phyloP scores from a whole-genome alignment of 1,140 invertebrate species.

The Ceratina australensis region DNA sequence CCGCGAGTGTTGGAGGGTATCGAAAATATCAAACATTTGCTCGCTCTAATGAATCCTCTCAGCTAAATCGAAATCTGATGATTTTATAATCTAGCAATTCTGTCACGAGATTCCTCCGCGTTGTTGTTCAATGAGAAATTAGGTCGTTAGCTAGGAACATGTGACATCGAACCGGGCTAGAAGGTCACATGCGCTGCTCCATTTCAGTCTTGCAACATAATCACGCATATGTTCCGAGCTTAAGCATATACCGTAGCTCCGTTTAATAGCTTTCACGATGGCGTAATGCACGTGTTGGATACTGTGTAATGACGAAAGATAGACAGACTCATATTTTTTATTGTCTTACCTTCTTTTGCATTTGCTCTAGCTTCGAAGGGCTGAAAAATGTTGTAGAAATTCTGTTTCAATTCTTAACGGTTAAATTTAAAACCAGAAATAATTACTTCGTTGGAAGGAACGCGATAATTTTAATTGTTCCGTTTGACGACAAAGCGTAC shows the following conservation, averaged over 20 bases:
- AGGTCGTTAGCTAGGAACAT: conserved; percentile 14
- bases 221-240: conserved; percentile 24
- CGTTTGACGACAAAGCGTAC: neutral
- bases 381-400: neutral
- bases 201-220: conserved; percentile 38
- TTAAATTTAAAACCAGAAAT: no score
- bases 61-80: no score
- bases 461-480: neutral
- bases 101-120: neutral
- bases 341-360: no score
- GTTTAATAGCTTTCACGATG: conserved; percentile 31
- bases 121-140: conserved; percentile 5
- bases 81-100: neutral
- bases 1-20: neutral
- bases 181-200: conserved; percentile 32
- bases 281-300: conserved; percentile 43
- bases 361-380: neutral
- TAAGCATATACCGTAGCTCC: neutral
- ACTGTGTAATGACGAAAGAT: conserved; percentile 63
- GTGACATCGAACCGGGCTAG: conserved; percentile 18
- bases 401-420: neutral
- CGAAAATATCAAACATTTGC: neutral
- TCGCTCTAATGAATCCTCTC: neutral
- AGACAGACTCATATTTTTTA: conserved; percentile 66
- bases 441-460: neutral